Percentiles rank a stretch among this genome's conserved stretches.
phyloP scores from a whole-genome alignment of 1,140 invertebrate genomes.

The Eciton burchellii region DNA sequence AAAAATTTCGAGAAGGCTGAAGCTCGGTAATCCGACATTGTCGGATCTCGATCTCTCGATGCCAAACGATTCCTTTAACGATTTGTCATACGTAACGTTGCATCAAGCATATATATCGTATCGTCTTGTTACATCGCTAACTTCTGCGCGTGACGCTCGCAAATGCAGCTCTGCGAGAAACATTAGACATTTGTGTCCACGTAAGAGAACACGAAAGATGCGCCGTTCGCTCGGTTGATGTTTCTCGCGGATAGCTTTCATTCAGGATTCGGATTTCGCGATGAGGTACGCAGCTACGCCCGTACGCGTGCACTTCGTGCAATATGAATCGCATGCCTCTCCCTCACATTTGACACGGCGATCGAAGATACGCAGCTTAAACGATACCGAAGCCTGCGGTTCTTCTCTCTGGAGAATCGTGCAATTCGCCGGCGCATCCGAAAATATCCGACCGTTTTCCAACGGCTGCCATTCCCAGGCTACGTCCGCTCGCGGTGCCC shows the following conservation, averaged over 20 bases:
- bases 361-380: conserved; percentile 50
- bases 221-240: neutral
- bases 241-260: conserved; percentile 9
- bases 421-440: conserved; percentile 22
- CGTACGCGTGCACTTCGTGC: conserved; percentile 9
- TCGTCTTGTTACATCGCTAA: neutral
- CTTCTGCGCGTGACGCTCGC: neutral
- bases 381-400: conserved; percentile 12
- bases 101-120: neutral
- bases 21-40: conserved; percentile 1
- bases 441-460: conserved; percentile 64
- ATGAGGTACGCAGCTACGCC: conserved; percentile 6
- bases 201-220: neutral
- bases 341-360: conserved; percentile 33
- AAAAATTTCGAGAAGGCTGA: neutral
- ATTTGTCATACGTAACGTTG: neutral
- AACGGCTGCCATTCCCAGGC: conserved; percentile 56
- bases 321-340: conserved; percentile 40
- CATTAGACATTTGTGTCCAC: conserved; percentile 3
- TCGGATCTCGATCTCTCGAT: neutral
- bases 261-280: conserved; percentile 15
- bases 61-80: neutral
- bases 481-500: conserved; percentile 61
- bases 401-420: conserved; percentile 36
- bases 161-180: neutral